Conservation (phyloP, 1,140 invertebrate genomes). For the Leptoteleia sp. region DNA sequence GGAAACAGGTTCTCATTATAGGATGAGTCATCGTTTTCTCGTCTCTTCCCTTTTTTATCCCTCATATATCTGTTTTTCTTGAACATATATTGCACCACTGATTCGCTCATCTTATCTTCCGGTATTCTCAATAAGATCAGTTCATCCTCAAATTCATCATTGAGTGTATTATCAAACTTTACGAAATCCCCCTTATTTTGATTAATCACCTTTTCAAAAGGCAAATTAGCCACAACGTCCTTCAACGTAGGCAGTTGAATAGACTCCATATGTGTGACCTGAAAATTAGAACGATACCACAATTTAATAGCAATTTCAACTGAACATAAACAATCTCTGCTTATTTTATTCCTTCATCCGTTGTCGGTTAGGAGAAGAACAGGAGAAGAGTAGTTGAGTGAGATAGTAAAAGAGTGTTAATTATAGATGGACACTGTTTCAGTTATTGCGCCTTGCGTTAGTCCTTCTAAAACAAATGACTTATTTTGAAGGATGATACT, state of each 20-base stretch:
- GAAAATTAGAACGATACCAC: constrained; percentile 76
- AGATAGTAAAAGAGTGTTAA: constrained; percentile 47
- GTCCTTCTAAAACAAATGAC: constrained; percentile 33
- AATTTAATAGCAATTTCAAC: constrained; percentile 63
- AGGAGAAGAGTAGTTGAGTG: constrained; percentile 36
- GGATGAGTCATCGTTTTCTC: neutral
- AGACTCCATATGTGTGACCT: constrained; percentile 72
- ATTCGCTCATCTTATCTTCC: constrained; percentile 47
- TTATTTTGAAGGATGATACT: constrained; percentile 52
- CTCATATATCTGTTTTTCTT: constrained; percentile 6
- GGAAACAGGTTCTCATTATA: constrained; percentile 32
- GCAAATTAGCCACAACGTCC: constrained; percentile 67
- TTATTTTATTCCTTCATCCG: constrained; percentile 50
- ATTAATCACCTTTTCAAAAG: neutral
- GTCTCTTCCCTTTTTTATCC: neutral
- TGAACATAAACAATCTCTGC: constrained; percentile 17
- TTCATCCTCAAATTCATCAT: constrained; percentile 39
- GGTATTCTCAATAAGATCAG: constrained; percentile 64
- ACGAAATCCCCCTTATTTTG: constrained; percentile 10
- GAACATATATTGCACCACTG: constrained; percentile 28
- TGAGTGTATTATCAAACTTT: constrained; percentile 18
- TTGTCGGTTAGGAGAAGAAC: constrained; percentile 55
- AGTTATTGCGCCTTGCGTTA: constrained; percentile 52
- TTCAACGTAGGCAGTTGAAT: constrained; percentile 73
- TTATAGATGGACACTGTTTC: constrained; percentile 10